Evolutionary conservation across 1,140 invertebrate species (phyloP), one percentile per base, ranked within the genome.

Genomic region (Lepidostoma basale): DNA sequence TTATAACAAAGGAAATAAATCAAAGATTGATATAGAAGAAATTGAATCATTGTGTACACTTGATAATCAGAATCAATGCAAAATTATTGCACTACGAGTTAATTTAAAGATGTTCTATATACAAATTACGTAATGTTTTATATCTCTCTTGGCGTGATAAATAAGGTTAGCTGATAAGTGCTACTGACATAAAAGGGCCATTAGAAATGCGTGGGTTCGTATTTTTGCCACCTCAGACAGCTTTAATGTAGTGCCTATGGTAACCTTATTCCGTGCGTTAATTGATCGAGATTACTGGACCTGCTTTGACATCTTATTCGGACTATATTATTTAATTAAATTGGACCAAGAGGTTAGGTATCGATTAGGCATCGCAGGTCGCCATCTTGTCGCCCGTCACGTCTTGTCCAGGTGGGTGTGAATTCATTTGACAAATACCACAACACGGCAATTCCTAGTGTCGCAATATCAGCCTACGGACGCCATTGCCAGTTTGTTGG

Each of bases 401-500:
- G 10, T 60, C 22, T 5, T 23, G 8, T 8, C 26, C 44, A 64
- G 62, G 62, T 64, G 62, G 62, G 62, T 64, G 62, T 64, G 30
- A 52, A 64, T 52, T 39, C 45, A 52, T 33, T 49, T 64, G 62
- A 64, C 62, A 64, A 49, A 52, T 64, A 64, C 44, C 62, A 45
- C 16, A 47, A 47, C 26, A 36, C 20, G 56, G 14, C 26, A 49
- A 52, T 52, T 63, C 45, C 44, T 39, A 44, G 45, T 64, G 62
- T 52, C 45, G 62, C 26, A 64, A 64, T 64, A 33, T 12, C 45
- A 42, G 36, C 56, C 56, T 40, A 42, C 56, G n/a, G 9, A 60
- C 33, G 42, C 22, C 56, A 26, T 36, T 60, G 42, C 22, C 56
- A 26, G 56, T 60, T 60, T 40, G 47, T 23, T 49, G 16, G 5